Percentiles rank a stretch among this genome's conserved stretches.
These are phyloP conservation scores for Lordiphosa stackelbergi DNA, from an alignment of 1,140 invertebrate species.

Conservation along the genomic window DNA sequence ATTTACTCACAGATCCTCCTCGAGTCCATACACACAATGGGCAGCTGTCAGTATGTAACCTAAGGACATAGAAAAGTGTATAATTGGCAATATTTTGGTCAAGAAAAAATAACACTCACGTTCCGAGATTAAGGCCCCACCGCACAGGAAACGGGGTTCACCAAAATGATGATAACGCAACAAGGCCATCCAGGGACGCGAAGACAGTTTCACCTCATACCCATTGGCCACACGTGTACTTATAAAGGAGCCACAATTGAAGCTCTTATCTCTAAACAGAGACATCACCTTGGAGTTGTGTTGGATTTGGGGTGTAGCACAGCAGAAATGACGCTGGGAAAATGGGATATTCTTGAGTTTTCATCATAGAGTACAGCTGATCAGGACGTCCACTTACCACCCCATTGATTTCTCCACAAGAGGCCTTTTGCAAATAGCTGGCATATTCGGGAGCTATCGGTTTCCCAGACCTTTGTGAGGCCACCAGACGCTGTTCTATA, in stretches of 20 bases:
- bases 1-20: slow-evolving; percentile 60
- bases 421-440: slow-evolving; percentile 39
- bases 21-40: slow-evolving; percentile 50
- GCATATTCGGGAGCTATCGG: slow-evolving; percentile 36
- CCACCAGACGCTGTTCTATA: slow-evolving; percentile 43
- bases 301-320: slow-evolving; percentile 41
- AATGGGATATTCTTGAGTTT: not conserved
- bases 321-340: slow-evolving; percentile 58
- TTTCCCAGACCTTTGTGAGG: slow-evolving; percentile 20
- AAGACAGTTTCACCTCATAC: slow-evolving; percentile 75
- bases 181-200: slow-evolving; percentile 80
- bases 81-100: too few relatives aligned
- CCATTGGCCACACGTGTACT: slow-evolving; percentile 74
- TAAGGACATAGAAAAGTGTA: not conserved
- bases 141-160: slow-evolving; percentile 59
- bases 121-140: slow-evolving; percentile 78
- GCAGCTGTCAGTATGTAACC: slow-evolving; percentile 83
- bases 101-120: slow-evolving; percentile 25
- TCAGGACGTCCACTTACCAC: slow-evolving; percentile 24
- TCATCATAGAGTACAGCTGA: not conserved
- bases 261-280: slow-evolving; percentile 33
- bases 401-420: slow-evolving; percentile 47
- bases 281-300: slow-evolving; percentile 62
- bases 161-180: slow-evolving; percentile 72
- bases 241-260: slow-evolving; percentile 52